Evolutionary conservation across 2,888 invertebrate genomes (phyloP).

Genomic region (Ormyrus thymus): DNA sequence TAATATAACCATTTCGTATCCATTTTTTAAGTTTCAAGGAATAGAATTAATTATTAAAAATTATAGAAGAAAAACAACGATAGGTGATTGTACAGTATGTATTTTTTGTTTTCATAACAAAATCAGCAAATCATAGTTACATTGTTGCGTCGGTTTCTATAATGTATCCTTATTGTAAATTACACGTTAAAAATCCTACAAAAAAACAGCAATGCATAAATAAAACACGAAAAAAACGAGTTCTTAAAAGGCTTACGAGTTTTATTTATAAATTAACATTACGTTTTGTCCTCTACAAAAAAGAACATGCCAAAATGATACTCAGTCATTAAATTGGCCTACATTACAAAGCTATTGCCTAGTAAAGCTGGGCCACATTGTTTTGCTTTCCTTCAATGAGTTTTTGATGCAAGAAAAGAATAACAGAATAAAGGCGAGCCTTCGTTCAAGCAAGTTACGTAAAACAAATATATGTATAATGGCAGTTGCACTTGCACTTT

Average conservation of each 20-base stretch:
- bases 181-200: constrained; percentile 51
- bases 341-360: constrained; percentile 43
- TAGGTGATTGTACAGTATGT: constrained; percentile 32
- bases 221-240: constrained; percentile 51
- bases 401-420: constrained; percentile 36
- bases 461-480: constrained; percentile 47
- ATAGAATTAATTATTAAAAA: too few relatives aligned
- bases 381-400: constrained; percentile 17
- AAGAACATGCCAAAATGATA: constrained; percentile 51
- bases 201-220: constrained; percentile 51
- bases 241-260: constrained; percentile 46
- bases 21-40: too few relatives aligned
- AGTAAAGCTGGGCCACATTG: constrained; percentile 27
- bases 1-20: too few relatives aligned
- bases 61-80: constrained; percentile 28
- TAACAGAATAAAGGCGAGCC: constrained; percentile 32
- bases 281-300: constrained; percentile 42
- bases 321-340: constrained; percentile 49
- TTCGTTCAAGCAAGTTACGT: constrained; percentile 42
- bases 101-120: constrained; percentile 48
- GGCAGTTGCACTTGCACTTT: constrained; percentile 48
- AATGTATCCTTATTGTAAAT: constrained; percentile 37
- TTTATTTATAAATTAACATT: constrained; percentile 51
- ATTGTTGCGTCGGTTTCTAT: constrained; percentile 27
- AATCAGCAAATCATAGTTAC: constrained; percentile 49